These are phyloP conservation scores for Ancistrus triradiatus DNA, from an alignment of 2,113 vertebrate genomes.

Conservation along the genomic window DNA sequence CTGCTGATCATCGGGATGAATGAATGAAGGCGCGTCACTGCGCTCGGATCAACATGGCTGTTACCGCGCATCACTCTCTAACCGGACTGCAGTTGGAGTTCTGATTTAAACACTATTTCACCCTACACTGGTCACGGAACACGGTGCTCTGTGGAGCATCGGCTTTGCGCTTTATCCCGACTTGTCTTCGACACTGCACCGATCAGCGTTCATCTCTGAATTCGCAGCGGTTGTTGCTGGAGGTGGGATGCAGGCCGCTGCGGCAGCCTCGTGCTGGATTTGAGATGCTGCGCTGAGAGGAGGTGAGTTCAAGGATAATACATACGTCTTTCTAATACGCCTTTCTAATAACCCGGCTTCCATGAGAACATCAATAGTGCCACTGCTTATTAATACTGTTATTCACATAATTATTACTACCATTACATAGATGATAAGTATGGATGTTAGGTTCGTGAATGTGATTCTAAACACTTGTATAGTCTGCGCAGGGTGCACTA, in stretches of 20 bases:
- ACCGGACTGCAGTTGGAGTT: not conserved
- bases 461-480: no score
- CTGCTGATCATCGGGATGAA: not conserved
- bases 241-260: slow-evolving; percentile 44
- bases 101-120: not conserved
- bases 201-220: not conserved
- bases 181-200: slow-evolving; percentile 2
- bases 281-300: slow-evolving; percentile 52
- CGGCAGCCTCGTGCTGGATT: slow-evolving; percentile 62
- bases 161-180: no score
- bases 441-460: no score
- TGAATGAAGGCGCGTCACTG: slow-evolving; percentile 23
- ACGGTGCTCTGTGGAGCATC: not conserved
- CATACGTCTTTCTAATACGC: no score
- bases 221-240: not conserved
- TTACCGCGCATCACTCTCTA: slow-evolving; percentile 6
- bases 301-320: slow-evolving; percentile 51
- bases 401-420: no score
- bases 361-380: no score
- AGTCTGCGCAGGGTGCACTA: slow-evolving; percentile 20
- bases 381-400: no score
- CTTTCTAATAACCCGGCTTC: no score
- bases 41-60: slow-evolving; percentile 39
- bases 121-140: not conserved
- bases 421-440: no score